Percentiles rank a stretch among this genome's conserved stretches.
These are phyloP conservation scores for Merodon equestris DNA, from an alignment of 2,888 invertebrate genomes.

Conservation along the genomic window DNA sequence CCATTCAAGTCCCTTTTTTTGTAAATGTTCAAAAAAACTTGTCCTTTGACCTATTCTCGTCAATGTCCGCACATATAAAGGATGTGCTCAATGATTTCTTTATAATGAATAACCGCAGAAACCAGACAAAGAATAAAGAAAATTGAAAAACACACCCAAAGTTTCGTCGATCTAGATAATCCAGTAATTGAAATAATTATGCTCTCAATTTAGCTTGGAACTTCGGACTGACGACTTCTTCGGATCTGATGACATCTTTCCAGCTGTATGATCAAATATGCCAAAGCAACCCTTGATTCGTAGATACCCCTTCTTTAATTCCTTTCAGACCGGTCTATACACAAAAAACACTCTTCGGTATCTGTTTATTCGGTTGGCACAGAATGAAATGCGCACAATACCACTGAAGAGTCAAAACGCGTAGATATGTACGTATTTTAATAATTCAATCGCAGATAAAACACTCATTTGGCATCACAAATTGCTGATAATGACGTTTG, in stretches of 20 bases:
- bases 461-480: slow-evolving; percentile 35
- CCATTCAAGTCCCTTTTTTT: too few species aligned
- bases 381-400: slow-evolving; percentile 3
- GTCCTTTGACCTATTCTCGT: too few species aligned
- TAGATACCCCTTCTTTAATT: slow-evolving; percentile 1
- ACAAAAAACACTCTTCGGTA: too few species aligned
- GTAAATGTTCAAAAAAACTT: too few species aligned
- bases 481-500: too few species aligned
- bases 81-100: slow-evolving; percentile 28
- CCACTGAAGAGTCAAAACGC: slow-evolving; percentile 23
- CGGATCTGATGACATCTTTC: slow-evolving; percentile 58
- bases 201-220: slow-evolving; percentile 74
- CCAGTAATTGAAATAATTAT: slow-evolving; percentile 77
- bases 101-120: slow-evolving; percentile 36
- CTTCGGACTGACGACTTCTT: slow-evolving; percentile 30
- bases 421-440: slow-evolving; percentile 45
- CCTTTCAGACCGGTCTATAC: too few species aligned
- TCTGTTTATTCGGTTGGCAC: too few species aligned
- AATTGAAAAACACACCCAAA: slow-evolving; percentile 29
- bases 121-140: slow-evolving; percentile 8
- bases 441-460: slow-evolving; percentile 60
- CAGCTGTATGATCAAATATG: slow-evolving; percentile 27
- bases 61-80: too few species aligned
- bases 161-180: slow-evolving; percentile 74
- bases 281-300: slow-evolving; percentile 55